Evolutionary conservation across 2,797 vertebrate genomes (phyloP).

Genomic region (Pelochelys cantorii): DNA sequence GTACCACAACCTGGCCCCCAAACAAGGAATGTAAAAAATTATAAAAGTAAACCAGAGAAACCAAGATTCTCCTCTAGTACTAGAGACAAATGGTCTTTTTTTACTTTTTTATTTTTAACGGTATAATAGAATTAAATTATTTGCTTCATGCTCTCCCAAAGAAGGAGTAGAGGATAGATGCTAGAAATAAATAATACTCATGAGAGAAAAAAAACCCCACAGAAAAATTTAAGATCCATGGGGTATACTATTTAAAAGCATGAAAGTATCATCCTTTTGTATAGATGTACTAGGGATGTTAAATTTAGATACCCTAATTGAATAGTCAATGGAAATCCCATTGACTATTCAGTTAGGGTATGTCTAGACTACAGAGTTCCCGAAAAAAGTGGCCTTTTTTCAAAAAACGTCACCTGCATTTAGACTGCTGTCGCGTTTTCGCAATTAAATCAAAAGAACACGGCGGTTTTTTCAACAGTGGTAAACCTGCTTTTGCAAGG

Average conservation of each 20-base stretch:
- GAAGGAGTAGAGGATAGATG: background rate
- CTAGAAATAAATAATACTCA: background rate
- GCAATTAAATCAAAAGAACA: no score
- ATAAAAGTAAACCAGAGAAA: background rate
- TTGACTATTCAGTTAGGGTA: no score
- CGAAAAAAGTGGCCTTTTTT: no score
- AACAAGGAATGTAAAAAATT: background rate
- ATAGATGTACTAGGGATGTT: background rate
- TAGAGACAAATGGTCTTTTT: background rate
- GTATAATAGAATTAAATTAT: background rate
- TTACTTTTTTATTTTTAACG: background rate
- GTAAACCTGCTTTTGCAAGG: no score
- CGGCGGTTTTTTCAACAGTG: no score
- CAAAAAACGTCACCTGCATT: no score
- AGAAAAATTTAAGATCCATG: background rate
- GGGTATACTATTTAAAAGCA: slow-evolving; percentile 10
- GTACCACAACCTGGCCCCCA: background rate
- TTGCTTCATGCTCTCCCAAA: background rate
- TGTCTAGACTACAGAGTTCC: no score
- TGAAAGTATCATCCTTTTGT: background rate
- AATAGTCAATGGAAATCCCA: no score
- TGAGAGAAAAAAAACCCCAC: background rate
- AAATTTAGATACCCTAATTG: no score
- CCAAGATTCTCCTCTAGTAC: slow-evolving; percentile 8
- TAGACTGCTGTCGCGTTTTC: no score